Evolutionary conservation across 1,140 invertebrate species (phyloP).

Genomic region (Drosophila kohkoa): DNA sequence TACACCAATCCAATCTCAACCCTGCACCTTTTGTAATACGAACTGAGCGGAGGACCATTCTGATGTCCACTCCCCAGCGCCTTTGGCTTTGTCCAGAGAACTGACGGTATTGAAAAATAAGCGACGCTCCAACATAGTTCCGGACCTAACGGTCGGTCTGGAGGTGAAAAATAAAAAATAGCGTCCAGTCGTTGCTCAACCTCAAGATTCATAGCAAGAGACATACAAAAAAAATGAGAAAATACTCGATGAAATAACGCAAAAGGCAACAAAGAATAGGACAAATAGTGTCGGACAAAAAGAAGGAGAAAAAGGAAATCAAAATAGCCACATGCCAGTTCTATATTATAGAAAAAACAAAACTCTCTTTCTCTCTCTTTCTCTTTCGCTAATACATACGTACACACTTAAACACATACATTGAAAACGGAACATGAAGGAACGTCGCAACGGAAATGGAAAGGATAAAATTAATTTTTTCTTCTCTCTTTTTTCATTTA

Average conservation of each 20-base stretch:
- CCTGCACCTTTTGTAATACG: conserved; percentile 44
- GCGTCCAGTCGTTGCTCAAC: conserved; percentile 72
- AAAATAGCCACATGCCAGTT: conserved; percentile 31
- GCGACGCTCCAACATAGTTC: conserved; percentile 30
- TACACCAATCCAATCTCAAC: not conserved
- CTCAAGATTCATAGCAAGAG: conserved; percentile 76
- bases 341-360: conserved; percentile 26
- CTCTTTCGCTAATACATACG: not conserved
- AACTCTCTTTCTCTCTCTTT: not conserved
- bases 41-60: not conserved
- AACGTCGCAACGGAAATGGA: conserved; percentile 58
- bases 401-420: conserved; percentile 21
- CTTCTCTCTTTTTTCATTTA: conserved; percentile 47
- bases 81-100: conserved; percentile 54
- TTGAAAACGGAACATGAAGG: conserved; percentile 16
- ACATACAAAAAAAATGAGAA: conserved; percentile 36
- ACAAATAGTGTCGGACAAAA: conserved; percentile 7
- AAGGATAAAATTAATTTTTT: conserved; percentile 79
- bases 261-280: conserved; percentile 48
- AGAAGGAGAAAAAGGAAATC: conserved; percentile 29
- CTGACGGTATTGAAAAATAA: conserved; percentile 77
- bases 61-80: conserved; percentile 58
- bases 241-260: conserved; percentile 68
- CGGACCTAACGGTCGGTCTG: conserved; percentile 5
- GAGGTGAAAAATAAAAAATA: conserved; percentile 70